Conservation (phyloP, 2,113 vertebrate species). For the Indicator indicator region DNA sequence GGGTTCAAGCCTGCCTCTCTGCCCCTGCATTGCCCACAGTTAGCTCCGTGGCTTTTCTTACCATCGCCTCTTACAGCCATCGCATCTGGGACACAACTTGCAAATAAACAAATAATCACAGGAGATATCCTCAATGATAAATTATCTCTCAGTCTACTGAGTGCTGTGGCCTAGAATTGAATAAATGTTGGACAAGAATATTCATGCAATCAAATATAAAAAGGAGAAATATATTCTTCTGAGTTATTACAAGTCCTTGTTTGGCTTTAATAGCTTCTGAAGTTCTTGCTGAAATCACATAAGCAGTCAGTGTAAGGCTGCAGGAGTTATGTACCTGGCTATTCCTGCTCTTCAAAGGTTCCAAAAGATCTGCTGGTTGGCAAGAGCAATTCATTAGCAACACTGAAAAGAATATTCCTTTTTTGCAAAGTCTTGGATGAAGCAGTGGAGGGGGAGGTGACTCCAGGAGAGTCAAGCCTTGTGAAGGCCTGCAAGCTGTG, state of each 20-base stretch:
- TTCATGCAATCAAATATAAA: background rate
- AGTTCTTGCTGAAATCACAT: conserved; percentile 23
- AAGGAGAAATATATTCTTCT: background rate
- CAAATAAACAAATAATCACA: background rate
- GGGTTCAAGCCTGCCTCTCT: background rate
- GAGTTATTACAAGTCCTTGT: background rate
- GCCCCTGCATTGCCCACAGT: background rate
- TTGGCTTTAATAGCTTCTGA: background rate
- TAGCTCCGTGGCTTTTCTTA: background rate
- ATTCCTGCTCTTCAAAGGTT: conserved; percentile 66
- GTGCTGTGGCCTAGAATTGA: background rate
- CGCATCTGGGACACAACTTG: background rate
- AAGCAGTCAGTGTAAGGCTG: conserved; percentile 13
- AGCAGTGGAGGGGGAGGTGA: conserved; percentile 21
- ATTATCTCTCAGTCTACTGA: background rate
- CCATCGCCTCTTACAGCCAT: background rate
- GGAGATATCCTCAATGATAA: background rate
- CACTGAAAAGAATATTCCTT: conserved; percentile 46
- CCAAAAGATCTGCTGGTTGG: conserved; percentile 69
- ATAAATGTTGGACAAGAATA: background rate
- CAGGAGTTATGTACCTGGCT: conserved; percentile 44
- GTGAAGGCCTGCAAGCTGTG: conserved; percentile 36
- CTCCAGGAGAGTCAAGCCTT: conserved; percentile 23
- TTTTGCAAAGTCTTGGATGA: conserved; percentile 33
- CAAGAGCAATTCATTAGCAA: conserved; percentile 73